These are phyloP conservation scores for Cathartes aura DNA, from an alignment of 2,113 vertebrate genomes.

Conservation along the genomic window DNA sequence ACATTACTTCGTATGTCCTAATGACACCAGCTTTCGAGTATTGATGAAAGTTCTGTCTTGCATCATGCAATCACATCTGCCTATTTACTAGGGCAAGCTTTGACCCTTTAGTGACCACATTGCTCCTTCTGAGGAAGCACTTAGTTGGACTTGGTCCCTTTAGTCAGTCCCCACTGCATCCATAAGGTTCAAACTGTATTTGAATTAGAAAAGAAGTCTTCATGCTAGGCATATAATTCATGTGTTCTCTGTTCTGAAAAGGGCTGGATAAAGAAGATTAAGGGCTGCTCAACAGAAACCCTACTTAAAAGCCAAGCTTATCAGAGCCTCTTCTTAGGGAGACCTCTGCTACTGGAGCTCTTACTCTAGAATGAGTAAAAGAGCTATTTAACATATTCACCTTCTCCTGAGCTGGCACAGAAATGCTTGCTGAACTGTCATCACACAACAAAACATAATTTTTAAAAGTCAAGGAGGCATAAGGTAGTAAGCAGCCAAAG, in stretches of 20 bases:
- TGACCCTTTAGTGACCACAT: background rate
- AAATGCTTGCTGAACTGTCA: background rate
- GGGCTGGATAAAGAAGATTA: background rate
- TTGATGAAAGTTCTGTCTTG: background rate
- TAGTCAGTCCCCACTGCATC: background rate
- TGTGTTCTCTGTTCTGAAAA: background rate
- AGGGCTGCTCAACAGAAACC: background rate
- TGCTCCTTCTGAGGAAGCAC: background rate
- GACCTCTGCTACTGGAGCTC: background rate
- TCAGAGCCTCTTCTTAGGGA: background rate
- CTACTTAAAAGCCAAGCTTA: background rate
- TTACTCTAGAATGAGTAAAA: background rate
- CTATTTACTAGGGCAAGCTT: background rate
- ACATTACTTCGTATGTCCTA: fast-evolving
- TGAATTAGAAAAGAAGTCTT: background rate
- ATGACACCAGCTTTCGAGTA: background rate
- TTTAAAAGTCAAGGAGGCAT: background rate
- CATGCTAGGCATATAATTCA: background rate
- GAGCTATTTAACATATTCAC: background rate
- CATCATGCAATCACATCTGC: background rate
- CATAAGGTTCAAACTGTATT: background rate
- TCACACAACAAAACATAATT: background rate
- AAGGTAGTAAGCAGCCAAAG: background rate
- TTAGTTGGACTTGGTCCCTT: background rate
- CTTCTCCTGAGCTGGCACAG: background rate